Evolutionary conservation across 2,888 invertebrate genomes (phyloP), one percentile per base, ranked within the genome.

Genomic region (Metellina segmentata): DNA sequence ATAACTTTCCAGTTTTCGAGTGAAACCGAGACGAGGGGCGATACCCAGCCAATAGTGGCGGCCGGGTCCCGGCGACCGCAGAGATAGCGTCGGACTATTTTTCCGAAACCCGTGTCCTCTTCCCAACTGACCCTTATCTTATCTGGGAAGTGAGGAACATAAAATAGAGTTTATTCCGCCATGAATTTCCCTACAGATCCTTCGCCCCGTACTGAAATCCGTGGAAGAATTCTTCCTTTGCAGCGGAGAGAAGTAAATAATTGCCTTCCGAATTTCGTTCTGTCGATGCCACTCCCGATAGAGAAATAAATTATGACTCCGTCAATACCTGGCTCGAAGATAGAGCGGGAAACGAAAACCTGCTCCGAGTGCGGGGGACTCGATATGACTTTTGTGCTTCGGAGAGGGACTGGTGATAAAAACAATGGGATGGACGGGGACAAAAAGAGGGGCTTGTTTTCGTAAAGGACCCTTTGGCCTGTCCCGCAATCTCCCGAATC

Each of bases 81-180:
- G 72, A 90, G 83, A 85, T 85, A 87, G 61, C 53, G n/a, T 72
- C 48, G 71, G 61, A 79, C 85, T 71, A 72, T 90, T 90, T 79
- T 85, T 61, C 52, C 52, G 53, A 79, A 71, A 48, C 78, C 34
- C 82, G 13, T 81, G 61, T 89, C 75, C 89, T 49, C 51, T 74
- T 78, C 90, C 71, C 79, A 85, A 79, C 90, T 85, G 85, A 81
- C 90, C 90, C 79, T 90, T 90, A 90, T 90, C 90, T 90, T 90
- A 90, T 90, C 90, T 85, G n/a, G 72, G 13, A 34, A 78, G 51
- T 83, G 83, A 77, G 61, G 79, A 85, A 90, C 90, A 90, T 90
- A 90, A 90, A 90, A 90, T 90, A 79, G 85, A 83, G 85, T 90
- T 90, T 90, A 90, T 78, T 90, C 78, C 85, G 48, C 82, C 90